Percentiles rank a stretch among this genome's conserved stretches.
Conservation (phyloP, 2,113 vertebrate genomes). For the Boleophthalmus pectinirostris region DNA sequence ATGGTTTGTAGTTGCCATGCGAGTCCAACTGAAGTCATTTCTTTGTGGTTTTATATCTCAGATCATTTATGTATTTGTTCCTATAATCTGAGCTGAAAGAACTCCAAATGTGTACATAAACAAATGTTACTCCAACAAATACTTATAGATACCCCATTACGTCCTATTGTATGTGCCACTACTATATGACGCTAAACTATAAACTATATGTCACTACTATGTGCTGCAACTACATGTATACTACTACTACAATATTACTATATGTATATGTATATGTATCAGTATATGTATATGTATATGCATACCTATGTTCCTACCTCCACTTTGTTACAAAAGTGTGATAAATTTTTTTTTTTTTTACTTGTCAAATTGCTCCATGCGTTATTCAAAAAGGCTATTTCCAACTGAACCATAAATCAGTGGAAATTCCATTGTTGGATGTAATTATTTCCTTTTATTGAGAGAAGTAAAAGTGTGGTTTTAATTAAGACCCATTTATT, state of each 20-base stretch:
- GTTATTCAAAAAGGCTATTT: conserved; percentile 40
- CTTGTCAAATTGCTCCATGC: conserved; percentile 26
- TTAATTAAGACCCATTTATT: conserved; percentile 51
- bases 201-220: too few species aligned
- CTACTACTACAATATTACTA: too few species aligned
- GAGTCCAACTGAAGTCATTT: conserved; percentile 60
- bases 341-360: not conserved
- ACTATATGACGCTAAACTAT: too few species aligned
- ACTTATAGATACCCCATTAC: too few species aligned
- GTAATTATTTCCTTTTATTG: conserved; percentile 70
- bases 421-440: conserved; percentile 62
- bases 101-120: not conserved
- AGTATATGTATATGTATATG: too few species aligned
- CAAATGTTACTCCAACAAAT: not conserved
- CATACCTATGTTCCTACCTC: too few species aligned
- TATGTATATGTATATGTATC: too few species aligned
- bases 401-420: conserved; percentile 45
- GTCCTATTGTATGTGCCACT: too few species aligned
- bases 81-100: conserved; percentile 31
- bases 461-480: conserved; percentile 58
- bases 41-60: conserved; percentile 48
- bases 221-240: too few species aligned
- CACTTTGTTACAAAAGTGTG: not conserved
- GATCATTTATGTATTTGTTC: conserved; percentile 34
- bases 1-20: conserved; percentile 35